These are phyloP conservation scores for Amphipoea lucens DNA, from an alignment of 2,888 invertebrate genomes.

Conservation along the genomic window DNA sequence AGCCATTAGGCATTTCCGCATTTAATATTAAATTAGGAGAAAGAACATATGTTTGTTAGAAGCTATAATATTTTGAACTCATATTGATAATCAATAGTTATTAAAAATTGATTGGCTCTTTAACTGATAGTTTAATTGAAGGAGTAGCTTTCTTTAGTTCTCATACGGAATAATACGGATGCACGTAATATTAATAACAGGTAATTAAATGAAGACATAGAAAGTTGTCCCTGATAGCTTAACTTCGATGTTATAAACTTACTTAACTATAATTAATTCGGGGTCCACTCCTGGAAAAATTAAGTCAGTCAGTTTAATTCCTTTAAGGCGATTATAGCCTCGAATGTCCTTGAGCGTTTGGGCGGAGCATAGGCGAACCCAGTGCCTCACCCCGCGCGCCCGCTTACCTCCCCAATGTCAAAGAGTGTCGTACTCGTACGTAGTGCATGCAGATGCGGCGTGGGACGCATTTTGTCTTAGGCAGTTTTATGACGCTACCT, in stretches of 20 bases:
- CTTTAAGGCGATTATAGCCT: too few species aligned
- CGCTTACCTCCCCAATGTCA: too few species aligned
- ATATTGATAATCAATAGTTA: constrained; percentile 48
- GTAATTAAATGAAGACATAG: constrained; percentile 28
- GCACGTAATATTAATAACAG: constrained; percentile 33
- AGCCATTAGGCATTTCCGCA: constrained; percentile 62
- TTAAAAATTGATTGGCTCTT: constrained; percentile 47
- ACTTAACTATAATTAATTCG: background rate
- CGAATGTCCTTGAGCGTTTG: too few species aligned
- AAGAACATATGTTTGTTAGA: constrained; percentile 49
- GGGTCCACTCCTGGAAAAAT: background rate
- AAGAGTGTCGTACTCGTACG: too few species aligned
- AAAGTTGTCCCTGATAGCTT: constrained; percentile 21
- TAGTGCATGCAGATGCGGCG: too few species aligned
- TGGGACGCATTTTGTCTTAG: too few species aligned
- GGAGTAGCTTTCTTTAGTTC: constrained; percentile 53
- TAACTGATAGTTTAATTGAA: constrained; percentile 36
- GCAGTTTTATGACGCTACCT: too few species aligned
- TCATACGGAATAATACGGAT: constrained; percentile 27
- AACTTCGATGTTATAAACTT: background rate
- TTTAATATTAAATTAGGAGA: constrained; percentile 55
- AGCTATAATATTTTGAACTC: constrained; percentile 49
- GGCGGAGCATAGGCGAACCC: too few species aligned
- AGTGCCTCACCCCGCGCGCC: too few species aligned
- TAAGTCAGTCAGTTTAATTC: background rate